Evolutionary conservation across 2,888 invertebrate species (phyloP).

Genomic region (Cerceris ruficornis): DNA sequence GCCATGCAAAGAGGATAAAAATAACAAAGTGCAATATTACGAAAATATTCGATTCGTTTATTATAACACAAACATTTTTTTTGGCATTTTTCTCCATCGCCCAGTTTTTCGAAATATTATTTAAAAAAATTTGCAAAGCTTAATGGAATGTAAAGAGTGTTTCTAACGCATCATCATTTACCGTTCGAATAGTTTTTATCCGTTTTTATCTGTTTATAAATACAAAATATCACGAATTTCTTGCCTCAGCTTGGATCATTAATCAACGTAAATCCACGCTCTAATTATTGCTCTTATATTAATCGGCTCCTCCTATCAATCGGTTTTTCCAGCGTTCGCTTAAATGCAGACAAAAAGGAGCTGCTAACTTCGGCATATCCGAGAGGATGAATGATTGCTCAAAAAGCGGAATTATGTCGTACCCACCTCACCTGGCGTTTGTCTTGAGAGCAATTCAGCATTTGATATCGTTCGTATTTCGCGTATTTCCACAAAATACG

Average conservation of each 20-base stretch:
- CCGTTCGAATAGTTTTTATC: too few species aligned
- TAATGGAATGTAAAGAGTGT: too few species aligned
- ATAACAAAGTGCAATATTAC: too few species aligned
- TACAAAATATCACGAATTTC: constrained; percentile 23
- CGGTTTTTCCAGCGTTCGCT: constrained; percentile 25
- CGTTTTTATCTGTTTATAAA: background rate
- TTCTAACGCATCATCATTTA: too few species aligned
- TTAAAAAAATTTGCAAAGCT: too few species aligned
- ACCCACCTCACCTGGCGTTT: constrained; percentile 36
- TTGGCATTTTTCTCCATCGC: too few species aligned
- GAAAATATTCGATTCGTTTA: too few species aligned
- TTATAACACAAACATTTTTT: too few species aligned
- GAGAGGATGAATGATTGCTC: constrained; percentile 39
- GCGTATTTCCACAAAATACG: background rate
- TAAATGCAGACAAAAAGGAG: constrained; percentile 37
- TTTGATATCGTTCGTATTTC: background rate
- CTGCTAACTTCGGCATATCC: background rate
- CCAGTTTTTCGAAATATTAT: too few species aligned
- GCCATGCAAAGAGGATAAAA: too few species aligned
- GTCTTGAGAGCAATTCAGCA: constrained; percentile 25
- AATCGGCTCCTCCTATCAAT: constrained; percentile 48
- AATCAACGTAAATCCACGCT: constrained; percentile 38
- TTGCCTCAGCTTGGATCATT: constrained; percentile 34
- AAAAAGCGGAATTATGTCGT: constrained; percentile 32
- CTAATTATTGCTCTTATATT: constrained; percentile 49